Evolutionary conservation across 64 coral and sea anemone genomes (phyloP).

Genomic region (Dendrophyllia cribrosa): DNA sequence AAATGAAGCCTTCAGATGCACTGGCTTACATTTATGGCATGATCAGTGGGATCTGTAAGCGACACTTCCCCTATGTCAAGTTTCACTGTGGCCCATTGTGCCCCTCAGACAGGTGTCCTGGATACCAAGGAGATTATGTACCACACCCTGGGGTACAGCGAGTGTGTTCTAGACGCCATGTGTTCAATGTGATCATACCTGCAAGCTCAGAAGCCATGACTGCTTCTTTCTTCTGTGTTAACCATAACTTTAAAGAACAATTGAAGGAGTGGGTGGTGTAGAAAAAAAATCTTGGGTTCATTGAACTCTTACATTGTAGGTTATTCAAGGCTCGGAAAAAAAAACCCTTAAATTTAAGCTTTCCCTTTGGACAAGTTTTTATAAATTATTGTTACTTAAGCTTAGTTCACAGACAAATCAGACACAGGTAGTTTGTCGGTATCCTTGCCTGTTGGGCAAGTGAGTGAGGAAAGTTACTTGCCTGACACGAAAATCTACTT

Average conservation of each 20-base stretch:
- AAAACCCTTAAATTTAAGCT: too few species aligned
- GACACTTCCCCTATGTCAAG: slow-evolving; percentile 54
- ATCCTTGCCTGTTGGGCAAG: too few species aligned
- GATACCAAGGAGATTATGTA: slow-evolving; percentile 38
- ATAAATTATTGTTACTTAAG: too few species aligned
- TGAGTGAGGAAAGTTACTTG: too few species aligned
- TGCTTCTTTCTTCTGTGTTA: slow-evolving; percentile 27
- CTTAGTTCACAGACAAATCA: too few species aligned
- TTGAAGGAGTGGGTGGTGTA: slow-evolving; percentile 2
- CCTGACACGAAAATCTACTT: too few species aligned
- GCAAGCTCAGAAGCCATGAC: neutral
- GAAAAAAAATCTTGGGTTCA: too few species aligned
- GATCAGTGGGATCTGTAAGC: slow-evolving; percentile 46
- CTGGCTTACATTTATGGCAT: slow-evolving; percentile 43
- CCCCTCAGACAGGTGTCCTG: slow-evolving; percentile 52
- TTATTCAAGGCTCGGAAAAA: too few species aligned
- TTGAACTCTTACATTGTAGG: too few species aligned
- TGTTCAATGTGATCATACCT: slow-evolving; percentile 55
- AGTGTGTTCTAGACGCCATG: slow-evolving; percentile 25
- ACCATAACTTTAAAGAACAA: slow-evolving; percentile 8
- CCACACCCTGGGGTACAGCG: slow-evolving; percentile 20
- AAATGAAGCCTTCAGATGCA: slow-evolving; percentile 20
- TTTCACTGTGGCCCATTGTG: slow-evolving; percentile 82
- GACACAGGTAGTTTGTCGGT: too few species aligned
- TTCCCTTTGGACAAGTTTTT: too few species aligned